Base-by-base conservation (phyloP, 2,113 vertebrate species). In the Cacatua alba region DNA sequence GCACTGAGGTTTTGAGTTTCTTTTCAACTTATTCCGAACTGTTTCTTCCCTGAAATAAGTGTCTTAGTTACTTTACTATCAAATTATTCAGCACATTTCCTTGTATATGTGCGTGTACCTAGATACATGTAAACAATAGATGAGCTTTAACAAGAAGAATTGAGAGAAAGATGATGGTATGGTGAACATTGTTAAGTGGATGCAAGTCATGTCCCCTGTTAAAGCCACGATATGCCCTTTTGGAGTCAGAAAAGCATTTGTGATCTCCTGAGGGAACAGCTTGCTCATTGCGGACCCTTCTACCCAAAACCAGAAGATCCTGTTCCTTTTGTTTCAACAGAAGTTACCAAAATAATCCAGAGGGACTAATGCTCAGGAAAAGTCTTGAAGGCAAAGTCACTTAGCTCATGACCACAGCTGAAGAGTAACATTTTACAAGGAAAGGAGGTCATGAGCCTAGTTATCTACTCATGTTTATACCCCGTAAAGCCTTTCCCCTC, bases 401-500 rank as follows among this genome's bases (percentile, higher is more conserved):
- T 96, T 80, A 88, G 75, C 55, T 64, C 57, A 86, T 55, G 82
- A 86, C 76, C 68, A 48, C 55, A 55, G 29, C 26, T 60, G 78
- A 88, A 60, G 53, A 92, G 29, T 20, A 95, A 68, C 60, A 44
- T 93, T 96, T 86, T 81, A 62, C 51, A 77, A 82, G 52, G 59
- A 95, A 95, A 95, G 55, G 51, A 95, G 92, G 88, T 94, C 90
- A 64, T 88, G 49, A 92, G 68, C 63, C 79, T 92, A 86, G 79
- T 86, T 96, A 83, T 85, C 88, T 86, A 12, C 49, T 88, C 70
- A 31, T 92, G 92, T 96, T 93, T 95, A 93, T 85, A 83, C 17
- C 37, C 79, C 0, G 4, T 86, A 91, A 94, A 95, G 71, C 39
- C 53, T 94, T 95, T 88, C 71, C 87, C 84, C 41, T 79, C 53